Evolutionary conservation across 2,888 invertebrate genomes (phyloP), one percentile per base, ranked within the genome.

Genomic region (Watsonalla cultraria): DNA sequence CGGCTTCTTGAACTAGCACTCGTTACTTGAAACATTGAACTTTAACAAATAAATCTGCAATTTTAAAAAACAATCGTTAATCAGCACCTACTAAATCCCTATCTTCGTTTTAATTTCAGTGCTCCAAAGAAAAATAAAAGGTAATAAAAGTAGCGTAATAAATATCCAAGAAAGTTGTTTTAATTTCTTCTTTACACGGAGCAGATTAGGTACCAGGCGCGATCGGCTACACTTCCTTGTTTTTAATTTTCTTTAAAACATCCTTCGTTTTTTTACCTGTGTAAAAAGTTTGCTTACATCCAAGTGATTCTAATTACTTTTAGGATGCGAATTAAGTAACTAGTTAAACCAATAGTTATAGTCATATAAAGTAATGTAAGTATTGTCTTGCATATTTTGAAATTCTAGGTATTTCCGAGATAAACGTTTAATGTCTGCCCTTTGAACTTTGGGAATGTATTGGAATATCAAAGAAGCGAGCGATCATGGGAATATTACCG

Each of bases 241-340:
- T 88, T 90, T 90, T 88, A 89, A 90, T 90, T 90, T 90, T 89
- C 87, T 90, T 90, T 86, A 89, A 87, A 87, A 90, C 87, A 86
- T 86, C 76, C 80, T 80, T 90, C 83, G 75, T 83, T 87, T 84
- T 84, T 70, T 80, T 82, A 86, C 84, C 86, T 85, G 83, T 82
- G 84, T 77, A 82, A 84, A 84, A 82, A 81, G 82, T 87, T 84
- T 82, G 5, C 80, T 82, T 81, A 80, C 86, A 86, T 87, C 84
- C 78, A 80, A 82, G 84, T 82, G 70, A 78, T 74, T 80, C 83
- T 81, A 84, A 78, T 83, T 78, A 77, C 75, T 72, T 72, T 71
- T 80, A 78, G 72, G 74, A 34, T 48, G 37, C 37, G 37, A 35
- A 48, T 37, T 6, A 37, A 37, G 8, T 37, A 24, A 24, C 37